Evolutionary conservation across 2,888 invertebrate genomes (phyloP).

Genomic region (Sthenelais limicola): DNA sequence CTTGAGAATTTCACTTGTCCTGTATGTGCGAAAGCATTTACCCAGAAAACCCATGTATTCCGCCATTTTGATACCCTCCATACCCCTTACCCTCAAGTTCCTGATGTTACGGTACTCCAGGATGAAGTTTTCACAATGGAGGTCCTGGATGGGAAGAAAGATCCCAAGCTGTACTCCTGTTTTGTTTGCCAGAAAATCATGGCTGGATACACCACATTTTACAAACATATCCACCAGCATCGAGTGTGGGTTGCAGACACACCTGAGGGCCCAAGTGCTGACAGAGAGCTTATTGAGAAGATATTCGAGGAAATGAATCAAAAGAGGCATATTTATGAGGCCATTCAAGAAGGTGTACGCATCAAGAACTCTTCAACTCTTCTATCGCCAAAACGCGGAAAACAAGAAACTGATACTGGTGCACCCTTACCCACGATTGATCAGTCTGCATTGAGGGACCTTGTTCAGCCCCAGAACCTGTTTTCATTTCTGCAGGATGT

Average conservation of each 20-base stretch:
- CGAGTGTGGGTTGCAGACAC: constrained; percentile 39
- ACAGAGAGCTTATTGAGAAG: constrained; percentile 8
- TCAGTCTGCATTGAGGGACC: constrained; percentile 30
- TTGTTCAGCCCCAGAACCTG: constrained; percentile 26
- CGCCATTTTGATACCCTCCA: constrained; percentile 47
- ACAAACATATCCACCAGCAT: constrained; percentile 42
- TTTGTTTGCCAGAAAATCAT: constrained; percentile 45
- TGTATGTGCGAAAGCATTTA: constrained; percentile 45
- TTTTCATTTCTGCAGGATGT: constrained; percentile 29
- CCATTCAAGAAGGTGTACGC: constrained; percentile 25
- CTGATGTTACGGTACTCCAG: constrained; percentile 6
- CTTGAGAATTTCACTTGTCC: constrained; percentile 41
- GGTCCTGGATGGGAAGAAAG: neutral
- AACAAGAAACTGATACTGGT: neutral
- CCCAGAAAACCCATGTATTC: constrained; percentile 43
- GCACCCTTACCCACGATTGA: constrained; percentile 15
- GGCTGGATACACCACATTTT: neutral
- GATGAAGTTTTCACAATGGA: constrained; percentile 1
- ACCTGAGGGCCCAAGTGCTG: constrained; percentile 16
- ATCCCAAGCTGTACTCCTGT: constrained; percentile 34
- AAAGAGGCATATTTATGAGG: neutral
- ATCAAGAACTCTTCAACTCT: too few species aligned
- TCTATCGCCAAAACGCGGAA: too few species aligned
- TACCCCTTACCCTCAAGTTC: constrained; percentile 42
- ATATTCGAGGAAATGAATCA: constrained; percentile 10